phyloP scores from a whole-genome alignment of 2,113 vertebrate species.

The Deroptyus accipitrinus region DNA sequence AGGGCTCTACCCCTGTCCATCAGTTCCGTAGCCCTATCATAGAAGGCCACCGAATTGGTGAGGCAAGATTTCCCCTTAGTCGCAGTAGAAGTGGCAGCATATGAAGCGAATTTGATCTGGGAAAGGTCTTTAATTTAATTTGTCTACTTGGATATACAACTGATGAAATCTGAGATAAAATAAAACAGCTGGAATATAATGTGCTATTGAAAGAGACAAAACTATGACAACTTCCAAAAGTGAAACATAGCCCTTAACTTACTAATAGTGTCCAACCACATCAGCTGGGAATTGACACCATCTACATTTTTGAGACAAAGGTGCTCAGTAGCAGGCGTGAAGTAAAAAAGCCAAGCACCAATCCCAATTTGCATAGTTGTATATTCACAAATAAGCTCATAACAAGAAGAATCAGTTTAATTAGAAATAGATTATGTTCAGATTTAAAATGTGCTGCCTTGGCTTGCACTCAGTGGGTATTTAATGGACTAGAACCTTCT shows the following conservation, averaged over 20 bases:
- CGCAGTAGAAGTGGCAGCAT: not conserved
- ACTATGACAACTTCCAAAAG: not conserved
- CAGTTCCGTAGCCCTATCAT: too few relatives aligned
- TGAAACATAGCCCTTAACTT: not conserved
- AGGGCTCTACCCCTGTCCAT: too few relatives aligned
- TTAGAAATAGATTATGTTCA: not conserved
- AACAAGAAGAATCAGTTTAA: not conserved
- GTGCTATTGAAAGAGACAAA: not conserved
- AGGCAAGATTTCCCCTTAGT: too few relatives aligned
- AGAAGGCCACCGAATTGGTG: too few relatives aligned
- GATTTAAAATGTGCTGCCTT: not conserved
- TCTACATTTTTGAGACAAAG: not conserved
- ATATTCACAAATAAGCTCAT: not conserved
- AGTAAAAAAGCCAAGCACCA: not conserved
- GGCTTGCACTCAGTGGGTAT: not conserved
- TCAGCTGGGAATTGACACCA: not conserved
- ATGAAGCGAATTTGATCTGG: not conserved
- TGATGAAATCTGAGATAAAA: not conserved
- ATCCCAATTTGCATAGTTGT: not conserved
- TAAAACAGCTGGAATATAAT: not conserved
- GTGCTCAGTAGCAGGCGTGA: not conserved
- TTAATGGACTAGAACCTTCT: not conserved
- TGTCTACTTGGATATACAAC: not conserved
- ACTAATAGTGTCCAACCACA: not conserved
- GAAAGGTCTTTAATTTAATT: not conserved